Conservation (phyloP, 2,113 vertebrate genomes). For the Atractosteus spatula region DNA sequence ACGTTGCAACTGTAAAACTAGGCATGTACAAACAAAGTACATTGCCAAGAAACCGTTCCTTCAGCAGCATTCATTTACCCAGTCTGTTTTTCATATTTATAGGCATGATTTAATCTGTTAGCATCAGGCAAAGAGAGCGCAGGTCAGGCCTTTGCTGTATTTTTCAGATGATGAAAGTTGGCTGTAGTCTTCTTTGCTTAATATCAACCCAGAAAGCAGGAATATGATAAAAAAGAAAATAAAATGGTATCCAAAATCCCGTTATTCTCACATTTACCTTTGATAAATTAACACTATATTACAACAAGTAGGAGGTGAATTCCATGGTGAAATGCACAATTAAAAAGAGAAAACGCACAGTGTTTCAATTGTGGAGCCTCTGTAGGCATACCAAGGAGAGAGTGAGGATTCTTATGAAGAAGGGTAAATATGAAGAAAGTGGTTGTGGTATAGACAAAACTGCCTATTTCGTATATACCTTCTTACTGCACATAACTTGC, state of each 20-base stretch:
- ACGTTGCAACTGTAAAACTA: background rate
- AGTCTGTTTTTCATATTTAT: conserved; percentile 6
- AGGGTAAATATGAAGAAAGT: no score
- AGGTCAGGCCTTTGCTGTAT: background rate
- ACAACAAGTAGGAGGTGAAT: no score
- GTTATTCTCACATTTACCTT: background rate
- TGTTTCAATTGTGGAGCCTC: no score
- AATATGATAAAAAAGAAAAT: conserved; percentile 1
- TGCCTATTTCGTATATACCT: no score
- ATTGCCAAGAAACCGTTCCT: background rate
- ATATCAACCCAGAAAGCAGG: background rate
- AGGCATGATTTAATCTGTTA: conserved; percentile 3
- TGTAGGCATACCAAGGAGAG: no score
- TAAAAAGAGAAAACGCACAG: no score
- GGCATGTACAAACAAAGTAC: background rate
- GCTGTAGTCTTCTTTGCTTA: background rate
- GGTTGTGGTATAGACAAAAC: no score
- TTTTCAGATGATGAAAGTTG: conserved; percentile 7
- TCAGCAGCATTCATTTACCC: background rate
- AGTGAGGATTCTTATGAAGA: no score
- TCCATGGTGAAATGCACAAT: no score
- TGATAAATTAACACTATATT: no score
- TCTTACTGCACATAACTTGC: no score
- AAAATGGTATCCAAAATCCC: background rate
- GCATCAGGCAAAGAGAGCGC: background rate